A percentile compares a stretch with the other conserved stretches of the same genome.
Evolutionary conservation across 2,797 vertebrate genomes (phyloP).

Genomic region (Picus viridis): DNA sequence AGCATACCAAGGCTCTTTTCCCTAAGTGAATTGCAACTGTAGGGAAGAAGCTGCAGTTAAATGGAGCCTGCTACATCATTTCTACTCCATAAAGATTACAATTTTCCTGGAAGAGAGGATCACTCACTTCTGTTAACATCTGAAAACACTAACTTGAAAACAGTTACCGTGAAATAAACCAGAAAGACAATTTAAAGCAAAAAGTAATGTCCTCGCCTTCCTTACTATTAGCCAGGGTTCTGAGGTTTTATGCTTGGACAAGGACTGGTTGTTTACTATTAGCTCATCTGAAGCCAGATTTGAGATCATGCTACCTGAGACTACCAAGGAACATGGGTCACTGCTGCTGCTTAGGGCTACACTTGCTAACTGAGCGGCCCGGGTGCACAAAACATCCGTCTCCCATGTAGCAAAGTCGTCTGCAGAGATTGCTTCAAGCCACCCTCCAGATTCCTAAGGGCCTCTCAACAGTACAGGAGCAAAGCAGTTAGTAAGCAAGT

Average conservation of each 20-base stretch:
- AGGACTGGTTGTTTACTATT: neutral
- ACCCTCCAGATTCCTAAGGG: neutral
- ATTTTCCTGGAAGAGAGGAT: neutral
- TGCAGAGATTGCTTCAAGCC: neutral
- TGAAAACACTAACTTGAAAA: neutral
- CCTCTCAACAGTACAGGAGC: neutral
- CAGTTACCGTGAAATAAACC: neutral
- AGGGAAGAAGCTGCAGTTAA: neutral
- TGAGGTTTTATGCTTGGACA: neutral
- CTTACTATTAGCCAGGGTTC: neutral
- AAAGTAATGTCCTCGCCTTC: neutral
- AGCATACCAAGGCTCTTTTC: neutral
- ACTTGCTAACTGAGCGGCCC: neutral
- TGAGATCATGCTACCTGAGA: neutral
- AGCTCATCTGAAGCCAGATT: neutral
- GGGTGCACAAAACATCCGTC: neutral
- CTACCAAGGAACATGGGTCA: accelerated
- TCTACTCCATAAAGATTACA: neutral
- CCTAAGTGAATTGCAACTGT: neutral
- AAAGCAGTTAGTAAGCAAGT: neutral
- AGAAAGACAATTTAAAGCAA: neutral
- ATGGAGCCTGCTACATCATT: neutral
- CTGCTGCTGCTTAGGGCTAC: neutral
- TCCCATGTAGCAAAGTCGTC: neutral
- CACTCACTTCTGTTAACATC: neutral